These are phyloP conservation scores for Anthrax anthrax DNA, from an alignment of 2,888 invertebrate genomes.

Conservation along the genomic window DNA sequence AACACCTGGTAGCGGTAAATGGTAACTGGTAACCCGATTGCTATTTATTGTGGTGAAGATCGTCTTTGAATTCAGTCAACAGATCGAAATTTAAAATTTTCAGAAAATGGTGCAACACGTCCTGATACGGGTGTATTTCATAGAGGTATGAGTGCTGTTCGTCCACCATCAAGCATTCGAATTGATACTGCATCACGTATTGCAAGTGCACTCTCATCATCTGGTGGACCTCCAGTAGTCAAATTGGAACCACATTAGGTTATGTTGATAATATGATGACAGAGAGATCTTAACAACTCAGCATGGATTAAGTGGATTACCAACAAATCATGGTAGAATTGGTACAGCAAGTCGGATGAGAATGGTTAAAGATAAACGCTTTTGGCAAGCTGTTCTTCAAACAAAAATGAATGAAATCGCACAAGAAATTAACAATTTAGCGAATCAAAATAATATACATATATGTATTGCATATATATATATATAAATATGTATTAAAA, in stretches of 20 bases:
- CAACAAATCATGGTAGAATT: constrained; percentile 11
- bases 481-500: no score
- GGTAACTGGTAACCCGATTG: no score
- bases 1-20: no score
- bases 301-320: constrained; percentile 60
- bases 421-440: constrained; percentile 49
- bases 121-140: constrained; percentile 1
- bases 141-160: constrained; percentile 1
- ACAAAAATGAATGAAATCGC: constrained; percentile 58
- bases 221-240: constrained; percentile 33
- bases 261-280: constrained; percentile 11
- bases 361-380: constrained; percentile 70
- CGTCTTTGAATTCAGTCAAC: no score
- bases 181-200: constrained; percentile 35
- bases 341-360: constrained; percentile 38
- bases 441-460: no score
- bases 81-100: no score
- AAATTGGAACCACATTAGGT: constrained; percentile 12
- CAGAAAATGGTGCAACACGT: no score
- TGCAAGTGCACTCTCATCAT: constrained; percentile 36
- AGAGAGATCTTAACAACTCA: constrained; percentile 69
- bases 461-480: no score
- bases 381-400: constrained; percentile 66
- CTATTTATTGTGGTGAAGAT: no score
- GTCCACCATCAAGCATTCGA: constrained; percentile 11